Percentiles rank a stretch among this genome's conserved stretches.
Evolutionary conservation across 1,140 invertebrate genomes (phyloP).

Genomic region (Thereuonema tuberculata): DNA sequence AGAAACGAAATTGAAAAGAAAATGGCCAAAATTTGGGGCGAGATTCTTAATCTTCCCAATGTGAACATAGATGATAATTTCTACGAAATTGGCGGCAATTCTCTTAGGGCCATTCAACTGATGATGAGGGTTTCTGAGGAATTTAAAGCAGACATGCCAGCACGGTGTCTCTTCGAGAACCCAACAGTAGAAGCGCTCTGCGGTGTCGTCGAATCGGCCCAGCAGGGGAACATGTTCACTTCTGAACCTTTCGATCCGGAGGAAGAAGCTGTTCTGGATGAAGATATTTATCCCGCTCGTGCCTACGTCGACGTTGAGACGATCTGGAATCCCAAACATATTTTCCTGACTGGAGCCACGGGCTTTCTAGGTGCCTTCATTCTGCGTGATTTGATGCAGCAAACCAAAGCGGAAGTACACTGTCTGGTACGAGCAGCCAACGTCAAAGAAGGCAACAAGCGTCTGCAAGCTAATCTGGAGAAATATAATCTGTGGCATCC

Average conservation of each 20-base stretch:
- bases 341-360: constrained; percentile 35
- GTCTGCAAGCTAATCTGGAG: neutral
- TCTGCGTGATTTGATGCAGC: constrained; percentile 28
- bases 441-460: neutral
- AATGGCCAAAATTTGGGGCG: neutral
- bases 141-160: constrained; percentile 6
- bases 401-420: constrained; percentile 31
- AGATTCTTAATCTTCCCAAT: neutral
- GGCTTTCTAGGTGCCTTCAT: constrained; percentile 36
- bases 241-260: constrained; percentile 1
- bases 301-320: constrained; percentile 4
- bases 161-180: neutral
- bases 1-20: neutral
- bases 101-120: constrained; percentile 35
- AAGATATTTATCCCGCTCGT: constrained; percentile 3
- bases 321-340: constrained; percentile 4
- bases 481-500: neutral
- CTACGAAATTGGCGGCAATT: constrained; percentile 27
- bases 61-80: constrained; percentile 6
- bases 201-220: neutral
- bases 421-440: constrained; percentile 33
- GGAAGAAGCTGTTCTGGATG: constrained; percentile 7
- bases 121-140: constrained; percentile 28
- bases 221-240: neutral
- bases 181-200: constrained; percentile 5